Conservation (phyloP, 2,888 invertebrate genomes). For the Pristionchus mayeri region DNA sequence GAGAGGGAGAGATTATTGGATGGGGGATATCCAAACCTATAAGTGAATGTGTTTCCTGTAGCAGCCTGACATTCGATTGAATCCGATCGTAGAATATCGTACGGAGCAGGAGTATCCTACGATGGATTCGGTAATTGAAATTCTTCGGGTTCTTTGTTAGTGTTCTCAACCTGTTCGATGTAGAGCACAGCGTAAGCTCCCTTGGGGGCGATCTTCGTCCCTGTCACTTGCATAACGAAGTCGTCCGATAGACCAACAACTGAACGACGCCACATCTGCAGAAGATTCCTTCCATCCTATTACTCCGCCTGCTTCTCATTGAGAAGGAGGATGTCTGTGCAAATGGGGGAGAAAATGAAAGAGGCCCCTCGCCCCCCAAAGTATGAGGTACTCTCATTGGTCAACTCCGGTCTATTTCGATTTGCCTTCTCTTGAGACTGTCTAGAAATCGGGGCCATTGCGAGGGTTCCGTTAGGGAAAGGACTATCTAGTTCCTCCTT, state of each 20-base stretch:
- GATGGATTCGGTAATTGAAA: not conserved
- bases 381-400: too few relatives aligned
- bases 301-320: not conserved
- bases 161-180: constrained; percentile 66
- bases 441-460: not conserved
- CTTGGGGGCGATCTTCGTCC: constrained; percentile 67
- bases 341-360: too few relatives aligned
- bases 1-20: not conserved
- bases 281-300: not conserved
- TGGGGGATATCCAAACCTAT: constrained; percentile 58
- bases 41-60: constrained; percentile 67
- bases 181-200: constrained; percentile 71
- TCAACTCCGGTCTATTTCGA: constrained; percentile 35
- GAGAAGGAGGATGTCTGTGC: not conserved
- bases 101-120: constrained; percentile 51
- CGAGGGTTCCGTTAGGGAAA: not conserved
- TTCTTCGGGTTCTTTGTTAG: constrained; percentile 46
- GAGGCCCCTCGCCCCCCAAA: too few relatives aligned
- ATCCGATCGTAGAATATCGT: constrained; percentile 71
- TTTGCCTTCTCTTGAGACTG: constrained; percentile 12
- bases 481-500: constrained; percentile 34
- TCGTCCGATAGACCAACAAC: constrained; percentile 59
- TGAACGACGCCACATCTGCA: constrained; percentile 69
- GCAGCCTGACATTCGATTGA: constrained; percentile 72
- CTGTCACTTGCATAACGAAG: constrained; percentile 71